phyloP scores from a whole-genome alignment of 2,797 vertebrate genomes.

The Gouania willdenowi region DNA sequence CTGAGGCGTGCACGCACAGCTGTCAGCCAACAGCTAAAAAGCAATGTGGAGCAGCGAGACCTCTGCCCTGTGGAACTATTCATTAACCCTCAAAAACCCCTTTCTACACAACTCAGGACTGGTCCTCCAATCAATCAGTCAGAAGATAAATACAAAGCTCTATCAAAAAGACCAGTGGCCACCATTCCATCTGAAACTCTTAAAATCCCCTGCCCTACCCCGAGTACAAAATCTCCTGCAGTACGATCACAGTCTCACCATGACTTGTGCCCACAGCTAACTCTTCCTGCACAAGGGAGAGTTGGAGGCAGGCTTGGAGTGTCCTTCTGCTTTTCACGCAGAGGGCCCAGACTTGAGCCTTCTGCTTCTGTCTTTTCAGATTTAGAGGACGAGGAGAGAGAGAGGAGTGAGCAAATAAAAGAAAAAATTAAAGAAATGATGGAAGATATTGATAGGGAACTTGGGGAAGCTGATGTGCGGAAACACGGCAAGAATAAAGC shows the following conservation, averaged over 20 bases:
- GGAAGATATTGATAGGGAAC: constrained; percentile 66
- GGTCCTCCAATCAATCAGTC: constrained; percentile 4
- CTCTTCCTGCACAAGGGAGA: constrained; percentile 39
- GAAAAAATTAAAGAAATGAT: constrained; percentile 76
- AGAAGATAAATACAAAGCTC: constrained; percentile 21
- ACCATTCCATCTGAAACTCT: constrained; percentile 39
- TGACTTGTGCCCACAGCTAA: constrained; percentile 54
- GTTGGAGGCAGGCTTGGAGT: constrained; percentile 80
- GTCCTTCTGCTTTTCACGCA: constrained; percentile 95
- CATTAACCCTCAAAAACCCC: constrained; percentile 11
- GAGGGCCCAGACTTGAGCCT: constrained; percentile 90
- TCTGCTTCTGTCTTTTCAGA: constrained; percentile 95
- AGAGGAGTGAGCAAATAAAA: constrained; percentile 72
- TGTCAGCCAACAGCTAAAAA: constrained; percentile 71
- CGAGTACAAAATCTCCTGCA: constrained; percentile 21
- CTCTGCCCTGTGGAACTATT: constrained; percentile 40
- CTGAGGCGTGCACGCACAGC: constrained; percentile 70
- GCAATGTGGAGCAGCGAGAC: constrained; percentile 62
- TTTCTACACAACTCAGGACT: constrained; percentile 5
- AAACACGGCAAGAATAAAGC: constrained; percentile 28
- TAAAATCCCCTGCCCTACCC: constrained; percentile 12
- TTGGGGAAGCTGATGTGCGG: constrained; percentile 54
- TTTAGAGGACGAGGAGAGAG: constrained; percentile 84
- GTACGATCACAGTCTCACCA: constrained; percentile 49
- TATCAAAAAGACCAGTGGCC: constrained; percentile 42